These are phyloP conservation scores for Hephaestus fuliginosus DNA, from an alignment of 2,797 vertebrate species.

Conservation along the genomic window DNA sequence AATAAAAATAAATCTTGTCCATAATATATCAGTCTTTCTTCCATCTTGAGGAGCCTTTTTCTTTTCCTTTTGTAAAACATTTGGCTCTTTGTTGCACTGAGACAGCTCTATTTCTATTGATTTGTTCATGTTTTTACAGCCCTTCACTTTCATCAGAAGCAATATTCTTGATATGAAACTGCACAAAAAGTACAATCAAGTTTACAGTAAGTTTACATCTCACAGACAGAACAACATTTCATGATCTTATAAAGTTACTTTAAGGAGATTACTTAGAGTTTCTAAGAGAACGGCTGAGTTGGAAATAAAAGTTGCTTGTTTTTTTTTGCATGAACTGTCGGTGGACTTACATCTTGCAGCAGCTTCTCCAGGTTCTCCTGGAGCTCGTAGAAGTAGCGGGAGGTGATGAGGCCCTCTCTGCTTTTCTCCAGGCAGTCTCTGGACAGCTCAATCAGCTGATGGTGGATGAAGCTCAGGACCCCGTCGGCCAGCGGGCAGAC, in stretches of 20 bases:
- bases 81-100: too few species aligned
- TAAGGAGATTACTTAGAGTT: neutral
- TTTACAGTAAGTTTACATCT: neutral
- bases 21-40: neutral
- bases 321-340: slow-evolving; percentile 1
- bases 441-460: slow-evolving; percentile 97
- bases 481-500: slow-evolving; percentile 94
- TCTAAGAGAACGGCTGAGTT: neutral
- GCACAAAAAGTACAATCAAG: neutral
- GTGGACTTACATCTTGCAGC: slow-evolving; percentile 89
- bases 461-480: slow-evolving; percentile 97
- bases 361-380: slow-evolving; percentile 98
- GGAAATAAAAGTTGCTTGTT: neutral
- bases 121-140: neutral
- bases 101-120: neutral
- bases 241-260: neutral
- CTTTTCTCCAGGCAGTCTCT: slow-evolving; percentile 97
- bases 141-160: neutral
- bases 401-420: slow-evolving; percentile 94
- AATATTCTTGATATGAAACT: neutral
- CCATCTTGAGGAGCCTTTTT: neutral
- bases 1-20: neutral
- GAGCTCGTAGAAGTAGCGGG: slow-evolving; percentile 97
- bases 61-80: neutral
- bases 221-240: neutral